Conservation (phyloP, 2,797 vertebrate species). For the Dromococcyx pavoninus region DNA sequence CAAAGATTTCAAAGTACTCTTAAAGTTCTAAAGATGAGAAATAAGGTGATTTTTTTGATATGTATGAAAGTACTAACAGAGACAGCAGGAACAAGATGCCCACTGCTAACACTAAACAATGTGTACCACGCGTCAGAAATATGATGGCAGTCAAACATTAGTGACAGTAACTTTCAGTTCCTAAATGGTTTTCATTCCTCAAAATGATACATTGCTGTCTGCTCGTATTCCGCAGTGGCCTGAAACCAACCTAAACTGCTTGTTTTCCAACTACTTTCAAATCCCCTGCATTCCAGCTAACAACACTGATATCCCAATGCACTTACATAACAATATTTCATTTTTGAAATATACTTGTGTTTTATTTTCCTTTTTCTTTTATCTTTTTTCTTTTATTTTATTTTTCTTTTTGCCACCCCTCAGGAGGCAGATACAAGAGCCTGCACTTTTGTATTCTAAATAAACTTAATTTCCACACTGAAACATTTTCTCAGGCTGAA, state of each 20-base stretch:
- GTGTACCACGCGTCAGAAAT: not conserved
- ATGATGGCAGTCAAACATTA: not conserved
- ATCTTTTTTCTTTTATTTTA: rapidly evolving
- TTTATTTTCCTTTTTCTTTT: not conserved
- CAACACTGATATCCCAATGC: not conserved
- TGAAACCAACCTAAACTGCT: not conserved
- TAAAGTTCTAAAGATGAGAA: not conserved
- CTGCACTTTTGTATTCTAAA: not conserved
- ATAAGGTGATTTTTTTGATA: not conserved
- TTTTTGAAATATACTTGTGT: not conserved
- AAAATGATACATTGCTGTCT: not conserved
- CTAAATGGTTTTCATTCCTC: conserved; percentile 3
- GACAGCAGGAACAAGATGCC: not conserved
- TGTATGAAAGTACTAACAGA: not conserved
- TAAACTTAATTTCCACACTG: not conserved
- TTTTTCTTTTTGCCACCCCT: rapidly evolving
- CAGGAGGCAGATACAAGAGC: not conserved
- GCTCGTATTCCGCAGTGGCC: not conserved
- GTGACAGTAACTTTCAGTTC: not conserved
- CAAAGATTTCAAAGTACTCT: not conserved
- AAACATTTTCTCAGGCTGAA: not conserved
- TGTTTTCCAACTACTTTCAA: not conserved
- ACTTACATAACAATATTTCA: not conserved
- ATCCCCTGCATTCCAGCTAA: not conserved
- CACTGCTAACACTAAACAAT: rapidly evolving